Conservation (phyloP, 2,113 vertebrate genomes). For the Microcebus lehilahytsara region DNA sequence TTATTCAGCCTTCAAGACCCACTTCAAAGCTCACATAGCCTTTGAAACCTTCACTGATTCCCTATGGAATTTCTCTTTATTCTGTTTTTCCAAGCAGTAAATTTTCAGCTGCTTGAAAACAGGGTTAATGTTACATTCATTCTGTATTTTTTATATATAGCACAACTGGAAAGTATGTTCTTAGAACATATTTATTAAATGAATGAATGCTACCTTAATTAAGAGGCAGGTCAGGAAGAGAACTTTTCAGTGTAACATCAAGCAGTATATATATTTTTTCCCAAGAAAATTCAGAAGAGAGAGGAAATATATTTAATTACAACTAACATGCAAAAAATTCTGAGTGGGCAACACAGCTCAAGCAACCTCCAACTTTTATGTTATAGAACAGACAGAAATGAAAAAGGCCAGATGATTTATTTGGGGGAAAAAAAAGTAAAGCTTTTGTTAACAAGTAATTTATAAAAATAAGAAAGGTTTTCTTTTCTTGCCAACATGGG, state of each 20-base stretch:
- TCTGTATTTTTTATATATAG: background rate
- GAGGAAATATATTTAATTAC: background rate
- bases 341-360: background rate
- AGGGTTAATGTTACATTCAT: background rate
- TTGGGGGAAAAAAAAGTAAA: background rate
- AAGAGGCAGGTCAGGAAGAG: background rate
- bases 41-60: background rate
- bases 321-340: constrained; percentile 12
- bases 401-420: background rate
- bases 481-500: background rate
- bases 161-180: background rate
- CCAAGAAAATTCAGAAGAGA: too few species aligned
- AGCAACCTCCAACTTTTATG: background rate
- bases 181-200: background rate
- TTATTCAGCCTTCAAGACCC: background rate
- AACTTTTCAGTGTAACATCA: constrained; percentile 19
- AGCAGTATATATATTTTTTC: too few species aligned
- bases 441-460: constrained; percentile 13
- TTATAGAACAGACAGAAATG: background rate
- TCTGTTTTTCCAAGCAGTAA: background rate
- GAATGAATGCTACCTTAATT: background rate
- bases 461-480: background rate
- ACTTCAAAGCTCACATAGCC: background rate
- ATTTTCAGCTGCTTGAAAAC: constrained; percentile 23
- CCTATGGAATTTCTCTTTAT: background rate